Percentiles rank a stretch among this genome's conserved stretches.
These are phyloP conservation scores for Asarcornis scutulata DNA, from an alignment of 2,113 vertebrate genomes.

Conservation along the genomic window DNA sequence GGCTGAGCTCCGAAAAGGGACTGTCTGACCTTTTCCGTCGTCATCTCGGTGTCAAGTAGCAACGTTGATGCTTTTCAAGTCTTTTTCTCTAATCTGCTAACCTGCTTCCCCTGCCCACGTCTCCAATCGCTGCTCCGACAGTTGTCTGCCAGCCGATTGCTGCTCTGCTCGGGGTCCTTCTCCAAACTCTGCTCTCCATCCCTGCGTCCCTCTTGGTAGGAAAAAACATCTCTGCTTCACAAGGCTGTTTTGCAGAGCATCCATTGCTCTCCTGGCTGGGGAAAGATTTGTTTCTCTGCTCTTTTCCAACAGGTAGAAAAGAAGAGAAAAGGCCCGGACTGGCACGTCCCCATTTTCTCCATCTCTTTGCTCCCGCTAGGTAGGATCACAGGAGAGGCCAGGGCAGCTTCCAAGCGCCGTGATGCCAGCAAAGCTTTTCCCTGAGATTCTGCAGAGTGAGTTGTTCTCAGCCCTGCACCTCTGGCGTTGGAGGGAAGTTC, in stretches of 20 bases:
- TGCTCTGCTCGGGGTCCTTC: background rate
- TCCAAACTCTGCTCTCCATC: background rate
- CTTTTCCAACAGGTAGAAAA: background rate
- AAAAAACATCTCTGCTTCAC: background rate
- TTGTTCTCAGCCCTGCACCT: background rate
- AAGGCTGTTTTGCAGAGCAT: background rate
- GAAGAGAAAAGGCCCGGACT: background rate
- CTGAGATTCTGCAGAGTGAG: background rate
- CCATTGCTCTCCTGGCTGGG: background rate
- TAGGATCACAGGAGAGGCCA: background rate
- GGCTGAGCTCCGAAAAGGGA: background rate
- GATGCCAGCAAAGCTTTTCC: background rate
- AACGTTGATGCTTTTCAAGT: background rate
- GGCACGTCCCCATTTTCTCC: too few relatives aligned
- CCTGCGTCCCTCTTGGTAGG: too few relatives aligned
- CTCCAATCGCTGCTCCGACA: constrained; percentile 29
- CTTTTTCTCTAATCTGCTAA: background rate
- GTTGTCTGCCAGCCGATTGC: background rate
- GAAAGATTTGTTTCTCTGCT: background rate
- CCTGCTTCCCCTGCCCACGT: constrained; percentile 2
- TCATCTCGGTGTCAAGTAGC: background rate
- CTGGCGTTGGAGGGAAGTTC: background rate
- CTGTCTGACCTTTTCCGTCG: background rate
- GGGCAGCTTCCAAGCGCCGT: background rate
- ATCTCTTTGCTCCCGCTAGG: background rate